Evolutionary conservation across 2,888 invertebrate species (phyloP), one percentile per base, ranked within the genome.

Genomic region (Catonia carolina): DNA sequence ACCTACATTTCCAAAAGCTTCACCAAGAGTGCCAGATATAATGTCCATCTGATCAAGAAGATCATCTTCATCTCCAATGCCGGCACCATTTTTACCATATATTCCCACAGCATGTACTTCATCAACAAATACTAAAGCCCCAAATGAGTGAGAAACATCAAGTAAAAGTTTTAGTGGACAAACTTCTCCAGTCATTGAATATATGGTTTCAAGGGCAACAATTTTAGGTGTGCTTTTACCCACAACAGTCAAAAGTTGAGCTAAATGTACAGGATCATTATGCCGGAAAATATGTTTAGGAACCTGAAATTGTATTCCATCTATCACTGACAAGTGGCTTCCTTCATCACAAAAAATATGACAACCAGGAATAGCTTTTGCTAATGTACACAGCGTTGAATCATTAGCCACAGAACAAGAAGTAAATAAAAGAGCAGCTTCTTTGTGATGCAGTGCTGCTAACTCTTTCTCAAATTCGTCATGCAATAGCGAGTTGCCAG

Each of bases 31-130:
- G 41, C 97, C 97, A 0, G 96, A 93, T 61, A 97, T 87, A 55
- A 97, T 91, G 70, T 98, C 97, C 83, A 97, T 88, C 70, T 85
- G 82, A 64, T 83, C 76, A 66, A 92, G 76, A 8, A 89, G 79
- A 17, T 84, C 83, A 67, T 97, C 90, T 58, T 90, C 79, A 71
- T 97, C 95, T 0, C 90, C 96, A 22, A 98, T 86, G 0, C 97
- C 97, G 50, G 95, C 96, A 12, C 97, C 97, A 67, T 87, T 84
- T 55, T 87, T 77, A 0, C 97, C 97, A 70, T 98, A 98, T 53
- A 98, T 74, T 0, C 97, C 97, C 2, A 98, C 97, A 1, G 97
- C 97, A 72, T 98, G 97, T 1, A 98, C 97, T 74, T 98, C 97
- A 69, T 98, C 97, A 17, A 97, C 87, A 74, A 94, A 98, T 0